Evolutionary conservation across 1,140 invertebrate species (phyloP).

Genomic region (Drosophila santomea): DNA sequence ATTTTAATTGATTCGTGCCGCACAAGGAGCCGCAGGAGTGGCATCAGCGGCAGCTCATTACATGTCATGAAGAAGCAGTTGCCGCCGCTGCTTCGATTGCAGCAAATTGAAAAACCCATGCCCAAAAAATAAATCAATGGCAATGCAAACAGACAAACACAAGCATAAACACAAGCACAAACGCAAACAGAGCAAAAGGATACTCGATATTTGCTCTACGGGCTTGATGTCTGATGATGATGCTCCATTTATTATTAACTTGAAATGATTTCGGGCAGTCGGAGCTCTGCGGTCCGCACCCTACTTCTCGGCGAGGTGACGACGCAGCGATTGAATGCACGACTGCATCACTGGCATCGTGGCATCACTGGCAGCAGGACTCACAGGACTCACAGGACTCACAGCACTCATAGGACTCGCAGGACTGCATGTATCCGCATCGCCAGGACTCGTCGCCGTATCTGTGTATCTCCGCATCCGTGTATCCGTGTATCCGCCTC

Average conservation of each 20-base stretch:
- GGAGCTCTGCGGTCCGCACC: constrained; percentile 25
- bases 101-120: constrained; percentile 52
- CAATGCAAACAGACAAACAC: constrained; percentile 62
- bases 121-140: constrained; percentile 70
- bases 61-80: constrained; percentile 40
- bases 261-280: constrained; percentile 83
- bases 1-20: constrained; percentile 82
- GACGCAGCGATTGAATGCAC: constrained; percentile 84
- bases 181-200: constrained; percentile 58
- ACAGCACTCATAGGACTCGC: constrained; percentile 4
- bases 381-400: background rate
- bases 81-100: constrained; percentile 13
- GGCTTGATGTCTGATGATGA: constrained; percentile 81
- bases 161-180: constrained; percentile 3
- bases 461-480: constrained; percentile 34
- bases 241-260: constrained; percentile 84
- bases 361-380: background rate
- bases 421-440: constrained; percentile 43
- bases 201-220: constrained; percentile 71
- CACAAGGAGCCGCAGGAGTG: constrained; percentile 46
- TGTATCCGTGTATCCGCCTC: constrained; percentile 29
- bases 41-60: constrained; percentile 68
- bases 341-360: constrained; percentile 73
- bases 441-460: constrained; percentile 8
- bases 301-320: constrained; percentile 62